Conservation (phyloP, 2,113 vertebrate species). For the Terrapene triunguis region DNA sequence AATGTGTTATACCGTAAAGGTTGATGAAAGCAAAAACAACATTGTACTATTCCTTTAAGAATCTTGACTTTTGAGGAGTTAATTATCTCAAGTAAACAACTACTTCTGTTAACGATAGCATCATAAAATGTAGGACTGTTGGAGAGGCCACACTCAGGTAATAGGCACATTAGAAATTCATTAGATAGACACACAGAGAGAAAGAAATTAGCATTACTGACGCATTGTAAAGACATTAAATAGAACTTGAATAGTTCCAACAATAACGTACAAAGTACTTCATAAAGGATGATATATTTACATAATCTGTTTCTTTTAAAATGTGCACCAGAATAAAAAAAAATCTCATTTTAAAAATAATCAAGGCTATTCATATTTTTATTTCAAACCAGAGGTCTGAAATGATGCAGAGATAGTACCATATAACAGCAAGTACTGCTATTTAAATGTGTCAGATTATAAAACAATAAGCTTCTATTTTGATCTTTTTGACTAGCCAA, state of each 20-base stretch:
- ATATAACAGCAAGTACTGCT: slow-evolving; percentile 32
- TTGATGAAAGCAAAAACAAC: not conserved
- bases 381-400: slow-evolving; percentile 42
- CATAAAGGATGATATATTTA: not conserved
- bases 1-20: not conserved
- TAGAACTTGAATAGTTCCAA: slow-evolving; percentile 35
- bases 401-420: slow-evolving; percentile 37
- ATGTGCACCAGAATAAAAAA: slow-evolving; percentile 5
- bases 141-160: not conserved
- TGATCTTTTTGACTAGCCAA: slow-evolving; percentile 30
- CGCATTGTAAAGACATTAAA: not conserved
- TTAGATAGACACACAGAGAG: not conserved
- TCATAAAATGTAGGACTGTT: not conserved
- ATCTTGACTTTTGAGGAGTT: not conserved
- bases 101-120: not conserved
- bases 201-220: not conserved
- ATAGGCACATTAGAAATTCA: not conserved
- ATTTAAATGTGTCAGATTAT: slow-evolving; percentile 52
- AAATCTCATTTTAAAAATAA: slow-evolving; percentile 47
- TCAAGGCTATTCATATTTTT: slow-evolving; percentile 51
- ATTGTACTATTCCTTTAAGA: not conserved
- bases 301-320: slow-evolving; percentile 46
- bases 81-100: not conserved
- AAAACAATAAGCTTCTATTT: slow-evolving; percentile 51
- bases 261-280: not conserved